phyloP scores from a whole-genome alignment of 2,888 invertebrate genomes.

The Pyrgus malvae region DNA sequence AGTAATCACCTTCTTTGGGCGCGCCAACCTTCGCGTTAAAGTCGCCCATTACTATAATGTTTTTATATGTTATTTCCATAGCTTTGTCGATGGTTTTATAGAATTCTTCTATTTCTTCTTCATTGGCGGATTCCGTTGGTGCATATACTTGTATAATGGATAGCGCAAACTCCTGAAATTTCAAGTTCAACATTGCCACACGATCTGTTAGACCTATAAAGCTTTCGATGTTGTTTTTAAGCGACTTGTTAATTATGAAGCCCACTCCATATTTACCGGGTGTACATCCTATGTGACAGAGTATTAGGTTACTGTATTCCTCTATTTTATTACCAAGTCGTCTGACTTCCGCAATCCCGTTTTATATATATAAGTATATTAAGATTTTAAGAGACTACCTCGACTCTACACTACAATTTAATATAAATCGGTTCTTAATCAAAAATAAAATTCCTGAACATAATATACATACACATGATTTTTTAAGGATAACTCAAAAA shows the following conservation, averaged over 20 bases:
- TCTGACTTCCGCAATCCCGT: too few relatives aligned
- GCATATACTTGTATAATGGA: constrained; percentile 36
- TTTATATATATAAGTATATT: too few relatives aligned
- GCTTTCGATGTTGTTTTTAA: constrained; percentile 35
- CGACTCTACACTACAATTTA: too few relatives aligned
- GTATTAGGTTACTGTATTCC: constrained; percentile 36
- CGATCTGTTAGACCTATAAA: constrained; percentile 36
- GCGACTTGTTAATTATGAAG: constrained; percentile 36
- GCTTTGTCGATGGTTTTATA: not conserved
- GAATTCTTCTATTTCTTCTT: constrained; percentile 27
- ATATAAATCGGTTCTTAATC: too few relatives aligned
- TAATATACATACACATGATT: too few relatives aligned
- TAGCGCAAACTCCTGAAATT: constrained; percentile 1
- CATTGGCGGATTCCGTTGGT: constrained; percentile 30
- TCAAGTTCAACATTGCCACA: constrained; percentile 34
- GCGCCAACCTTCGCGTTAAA: constrained; percentile 25
- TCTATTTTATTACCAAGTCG: constrained; percentile 34
- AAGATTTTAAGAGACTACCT: too few relatives aligned
- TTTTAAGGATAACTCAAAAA: too few relatives aligned
- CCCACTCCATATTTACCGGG: constrained; percentile 33
- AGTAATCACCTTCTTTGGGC: constrained; percentile 17
- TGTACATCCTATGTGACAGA: constrained; percentile 26
- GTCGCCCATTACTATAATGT: not conserved
- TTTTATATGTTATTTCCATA: not conserved
- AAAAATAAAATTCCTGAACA: too few relatives aligned